Percentiles rank a stretch among this genome's conserved stretches.
phyloP scores from a whole-genome alignment of 2,113 vertebrate species.

The Tyrannus savana region DNA sequence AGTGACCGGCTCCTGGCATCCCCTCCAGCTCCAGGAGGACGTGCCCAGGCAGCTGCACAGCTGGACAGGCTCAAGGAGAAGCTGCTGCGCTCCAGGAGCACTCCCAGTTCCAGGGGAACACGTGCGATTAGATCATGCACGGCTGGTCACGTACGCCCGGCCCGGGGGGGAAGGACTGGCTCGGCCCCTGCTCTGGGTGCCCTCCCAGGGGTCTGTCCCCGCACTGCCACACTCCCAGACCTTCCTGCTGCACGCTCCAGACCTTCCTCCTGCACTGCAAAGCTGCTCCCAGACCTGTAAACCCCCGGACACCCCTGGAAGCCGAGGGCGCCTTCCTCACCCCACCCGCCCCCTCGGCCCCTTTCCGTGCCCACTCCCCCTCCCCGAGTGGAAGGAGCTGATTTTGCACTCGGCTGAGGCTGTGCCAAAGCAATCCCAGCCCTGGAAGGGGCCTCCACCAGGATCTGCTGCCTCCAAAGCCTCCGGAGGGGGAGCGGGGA shows the following conservation, averaged over 20 bases:
- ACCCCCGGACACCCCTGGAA: neutral
- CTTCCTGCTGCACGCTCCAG: neutral
- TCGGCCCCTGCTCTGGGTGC: neutral
- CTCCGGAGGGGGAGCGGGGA: fast-evolving
- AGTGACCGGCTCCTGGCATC: neutral
- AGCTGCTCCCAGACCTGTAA: neutral
- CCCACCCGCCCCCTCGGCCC: neutral
- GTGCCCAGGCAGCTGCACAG: neutral
- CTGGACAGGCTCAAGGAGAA: neutral
- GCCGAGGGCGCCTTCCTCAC: neutral
- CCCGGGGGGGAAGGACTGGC: neutral
- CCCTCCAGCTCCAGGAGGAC: neutral
- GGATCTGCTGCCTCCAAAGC: neutral
- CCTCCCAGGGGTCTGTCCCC: neutral
- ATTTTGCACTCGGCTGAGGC: neutral
- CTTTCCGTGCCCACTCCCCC: neutral
- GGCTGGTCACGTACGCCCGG: neutral
- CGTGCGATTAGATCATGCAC: neutral
- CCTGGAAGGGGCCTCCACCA: neutral
- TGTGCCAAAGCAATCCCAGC: neutral
- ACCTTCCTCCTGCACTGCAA: neutral
- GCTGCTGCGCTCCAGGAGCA: neutral
- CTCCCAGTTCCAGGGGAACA: neutral
- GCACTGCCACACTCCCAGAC: neutral
- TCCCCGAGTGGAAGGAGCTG: neutral